Evolutionary conservation across 1,140 invertebrate genomes (phyloP).

Genomic region (Caenorhabditis inopinata): DNA sequence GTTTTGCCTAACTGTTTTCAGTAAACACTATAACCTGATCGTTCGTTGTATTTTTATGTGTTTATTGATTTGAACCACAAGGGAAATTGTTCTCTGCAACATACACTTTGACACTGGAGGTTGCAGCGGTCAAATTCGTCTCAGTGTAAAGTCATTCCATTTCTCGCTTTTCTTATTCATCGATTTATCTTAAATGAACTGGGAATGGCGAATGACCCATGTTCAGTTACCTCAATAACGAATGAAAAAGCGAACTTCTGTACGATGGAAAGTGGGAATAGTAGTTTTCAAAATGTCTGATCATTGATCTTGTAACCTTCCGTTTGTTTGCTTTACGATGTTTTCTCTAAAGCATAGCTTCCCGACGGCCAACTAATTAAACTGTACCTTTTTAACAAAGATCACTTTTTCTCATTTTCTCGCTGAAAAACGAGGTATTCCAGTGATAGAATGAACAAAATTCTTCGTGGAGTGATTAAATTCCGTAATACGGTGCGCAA

Average conservation of each 20-base stretch:
- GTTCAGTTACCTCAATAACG: too few relatives aligned
- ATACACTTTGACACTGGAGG: not conserved
- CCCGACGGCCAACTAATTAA: not conserved
- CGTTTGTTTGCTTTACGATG: not conserved
- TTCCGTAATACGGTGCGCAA: conserved; percentile 79
- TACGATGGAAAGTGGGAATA: too few relatives aligned
- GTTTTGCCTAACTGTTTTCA: not conserved
- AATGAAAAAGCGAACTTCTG: too few relatives aligned
- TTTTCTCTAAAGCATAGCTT: too few relatives aligned
- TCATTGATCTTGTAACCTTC: not conserved
- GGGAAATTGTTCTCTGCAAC: not conserved
- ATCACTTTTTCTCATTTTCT: not conserved
- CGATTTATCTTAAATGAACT: not conserved
- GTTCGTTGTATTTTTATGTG: conserved; percentile 3
- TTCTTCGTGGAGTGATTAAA: conserved; percentile 82
- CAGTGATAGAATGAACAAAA: conserved; percentile 75
- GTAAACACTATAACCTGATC: conserved; percentile 9
- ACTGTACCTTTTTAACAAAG: not conserved
- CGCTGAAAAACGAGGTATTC: not conserved
- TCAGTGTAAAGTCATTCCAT: not conserved
- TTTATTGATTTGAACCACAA: conserved; percentile 7
- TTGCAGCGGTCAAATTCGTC: conserved; percentile 1
- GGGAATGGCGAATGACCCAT: too few relatives aligned
- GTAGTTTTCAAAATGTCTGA: not conserved
- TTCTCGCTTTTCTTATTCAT: not conserved